These are phyloP conservation scores for Crioceris asparagi DNA, from an alignment of 2,888 invertebrate genomes.

Conservation along the genomic window DNA sequence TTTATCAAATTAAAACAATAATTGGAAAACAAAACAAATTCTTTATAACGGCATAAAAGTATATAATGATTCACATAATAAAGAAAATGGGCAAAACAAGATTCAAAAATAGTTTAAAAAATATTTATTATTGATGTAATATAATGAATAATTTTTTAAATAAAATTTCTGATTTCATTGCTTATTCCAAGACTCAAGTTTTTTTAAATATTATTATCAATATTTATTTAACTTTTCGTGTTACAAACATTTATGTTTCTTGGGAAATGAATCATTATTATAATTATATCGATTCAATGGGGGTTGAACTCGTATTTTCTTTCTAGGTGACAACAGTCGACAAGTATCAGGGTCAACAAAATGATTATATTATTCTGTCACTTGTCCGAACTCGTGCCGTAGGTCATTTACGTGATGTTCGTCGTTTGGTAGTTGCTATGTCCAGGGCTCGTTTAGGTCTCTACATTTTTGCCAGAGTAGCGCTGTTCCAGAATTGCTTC, in stretches of 20 bases:
- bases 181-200: neutral
- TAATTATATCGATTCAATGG: neutral
- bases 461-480: slow-evolving; percentile 88
- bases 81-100: no score
- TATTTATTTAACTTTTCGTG: no score
- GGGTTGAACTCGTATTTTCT: slow-evolving; percentile 1
- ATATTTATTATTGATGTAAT: no score
- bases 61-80: no score
- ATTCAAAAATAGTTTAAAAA: no score
- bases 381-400: slow-evolving; percentile 92
- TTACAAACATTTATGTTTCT: no score
- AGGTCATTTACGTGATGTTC: slow-evolving; percentile 94
- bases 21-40: no score
- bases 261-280: no score
- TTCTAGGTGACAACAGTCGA: slow-evolving; percentile 84
- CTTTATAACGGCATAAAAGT: no score
- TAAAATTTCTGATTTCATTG: no score
- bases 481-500: slow-evolving; percentile 91
- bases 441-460: slow-evolving; percentile 94
- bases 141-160: no score
- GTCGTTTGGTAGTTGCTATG: slow-evolving; percentile 95
- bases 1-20: no score
- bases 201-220: neutral
- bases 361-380: slow-evolving; percentile 94
- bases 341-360: slow-evolving; percentile 99